A percentile compares a stretch with the other conserved stretches of the same genome.
These are phyloP conservation scores for Erebia epiphron DNA, from an alignment of 2,888 invertebrate genomes.

Conservation along the genomic window DNA sequence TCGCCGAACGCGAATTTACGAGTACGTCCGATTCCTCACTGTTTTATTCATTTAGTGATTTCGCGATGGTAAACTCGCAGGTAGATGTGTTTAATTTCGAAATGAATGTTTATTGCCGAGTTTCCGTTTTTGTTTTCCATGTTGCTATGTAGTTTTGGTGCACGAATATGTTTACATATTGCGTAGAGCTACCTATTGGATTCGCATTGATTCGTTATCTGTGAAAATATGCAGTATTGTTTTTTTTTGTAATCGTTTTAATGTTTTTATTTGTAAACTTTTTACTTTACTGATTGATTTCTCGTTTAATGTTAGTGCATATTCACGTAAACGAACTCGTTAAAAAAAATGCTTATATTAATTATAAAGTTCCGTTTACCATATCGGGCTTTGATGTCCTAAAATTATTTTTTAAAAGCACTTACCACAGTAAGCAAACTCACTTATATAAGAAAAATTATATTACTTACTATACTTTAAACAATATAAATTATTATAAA, in stretches of 20 bases:
- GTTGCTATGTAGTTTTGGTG: slow-evolving; percentile 30
- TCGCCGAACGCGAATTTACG: slow-evolving; percentile 74
- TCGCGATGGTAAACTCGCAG: slow-evolving; percentile 78
- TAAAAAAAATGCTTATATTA: too few relatives aligned
- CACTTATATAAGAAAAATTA: too few relatives aligned
- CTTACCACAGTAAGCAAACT: too few relatives aligned
- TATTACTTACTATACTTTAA: too few relatives aligned
- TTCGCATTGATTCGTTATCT: slow-evolving; percentile 25
- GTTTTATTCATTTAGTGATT: slow-evolving; percentile 83
- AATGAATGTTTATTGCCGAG: slow-evolving; percentile 80
- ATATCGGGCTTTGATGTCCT: too few relatives aligned
- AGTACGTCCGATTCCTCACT: slow-evolving; percentile 69
- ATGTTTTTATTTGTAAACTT: slow-evolving; percentile 4
- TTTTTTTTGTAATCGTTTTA: slow-evolving; percentile 6
- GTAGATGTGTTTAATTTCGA: slow-evolving; percentile 81
- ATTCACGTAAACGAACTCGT: background rate
- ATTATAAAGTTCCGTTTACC: too few relatives aligned
- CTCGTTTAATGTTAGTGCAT: background rate
- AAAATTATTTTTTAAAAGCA: too few relatives aligned
- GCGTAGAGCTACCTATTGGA: background rate
- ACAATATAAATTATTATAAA: background rate
- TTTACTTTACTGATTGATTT: background rate
- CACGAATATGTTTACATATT: slow-evolving; percentile 38
- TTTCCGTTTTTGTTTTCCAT: slow-evolving; percentile 72
- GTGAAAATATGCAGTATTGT: background rate